Evolutionary conservation across 2,113 vertebrate species (phyloP), one percentile per base, ranked within the genome.

Genomic region (Pomatostomus ruficeps): DNA sequence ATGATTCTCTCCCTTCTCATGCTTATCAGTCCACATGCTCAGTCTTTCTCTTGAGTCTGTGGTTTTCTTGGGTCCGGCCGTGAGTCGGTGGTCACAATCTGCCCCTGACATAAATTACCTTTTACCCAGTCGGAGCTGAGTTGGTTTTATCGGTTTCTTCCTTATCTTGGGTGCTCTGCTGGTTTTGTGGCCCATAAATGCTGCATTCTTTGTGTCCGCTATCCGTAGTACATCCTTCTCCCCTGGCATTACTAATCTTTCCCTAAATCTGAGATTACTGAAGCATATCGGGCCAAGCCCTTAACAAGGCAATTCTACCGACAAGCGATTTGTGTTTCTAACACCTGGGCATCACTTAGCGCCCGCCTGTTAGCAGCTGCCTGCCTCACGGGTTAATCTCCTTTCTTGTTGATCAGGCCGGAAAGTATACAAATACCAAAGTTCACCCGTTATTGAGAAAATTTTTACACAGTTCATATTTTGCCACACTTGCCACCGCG

Each of bases 401-500:
- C 12, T 28, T 28, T 13, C 51, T 9, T 14, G 7, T 2, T 25
- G 7, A 35, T 15, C 6, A 35, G 13, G 29, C 21, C 7, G 15
- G 15, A 20, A 74, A 29, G 33, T 2, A 20, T 3, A 10, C 38
- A 28, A 28, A 58, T 25, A 23, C 15, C 45, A 24, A 29, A 38
- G 7, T 5, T 4, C 11, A 20, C 6, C 16, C 10, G 25, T 42
- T 9, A 25, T 5, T 2, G 11, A 25, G 10, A 1, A 20, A 5
- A 29, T 10, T 40, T 31, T 31, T 3, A 14, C n/a, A 3, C 7
- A 2, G 5, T 18, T 1, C 12, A 1, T 1, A 3, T 0, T 16
- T 10, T 0, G 1, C 35, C 5, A 0, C 12, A 1, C 23, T 2
- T 0, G 11, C 58, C 4, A 4, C 10, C 5, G 1, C 1, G 7